phyloP scores from a whole-genome alignment of 2,797 vertebrate species.

The Loris lydekkerianus region DNA sequence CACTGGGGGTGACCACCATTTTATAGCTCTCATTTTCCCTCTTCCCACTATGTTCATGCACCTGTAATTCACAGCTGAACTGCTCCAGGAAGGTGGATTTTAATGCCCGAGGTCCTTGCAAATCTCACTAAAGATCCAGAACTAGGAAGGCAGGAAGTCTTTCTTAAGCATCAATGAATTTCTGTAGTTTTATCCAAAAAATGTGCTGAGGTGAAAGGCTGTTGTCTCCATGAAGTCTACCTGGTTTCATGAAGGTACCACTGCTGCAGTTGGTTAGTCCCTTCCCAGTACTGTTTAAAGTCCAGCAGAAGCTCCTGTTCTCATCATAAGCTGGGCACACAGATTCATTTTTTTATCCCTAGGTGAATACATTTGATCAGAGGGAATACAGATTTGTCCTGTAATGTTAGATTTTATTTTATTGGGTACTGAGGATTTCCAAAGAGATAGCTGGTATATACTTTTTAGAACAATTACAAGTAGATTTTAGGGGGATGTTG shows the following conservation, averaged over 20 bases:
- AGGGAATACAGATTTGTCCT: neutral
- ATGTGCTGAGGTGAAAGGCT: neutral
- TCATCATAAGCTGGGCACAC: no score
- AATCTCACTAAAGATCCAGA: neutral
- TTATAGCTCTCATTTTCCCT: neutral
- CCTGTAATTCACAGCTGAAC: neutral
- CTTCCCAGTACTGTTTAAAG: neutral
- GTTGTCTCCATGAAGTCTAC: neutral
- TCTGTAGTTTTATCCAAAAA: neutral
- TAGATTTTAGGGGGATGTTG: neutral
- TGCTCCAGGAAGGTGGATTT: neutral
- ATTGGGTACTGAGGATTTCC: neutral
- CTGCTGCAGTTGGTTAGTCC: neutral
- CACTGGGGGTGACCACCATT: no score
- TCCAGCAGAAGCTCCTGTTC: neutral
- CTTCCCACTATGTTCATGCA: neutral
- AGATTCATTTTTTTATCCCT: neutral
- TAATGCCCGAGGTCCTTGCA: neutral
- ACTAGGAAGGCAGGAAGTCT: neutral
- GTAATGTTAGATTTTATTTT: neutral
- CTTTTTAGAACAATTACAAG: neutral
- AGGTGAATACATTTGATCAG: neutral
- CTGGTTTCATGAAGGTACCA: neutral
- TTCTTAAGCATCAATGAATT: neutral
- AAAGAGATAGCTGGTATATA: neutral